Evolutionary conservation across 1,140 invertebrate species (phyloP).

Genomic region (Bacillus rossius): DNA sequence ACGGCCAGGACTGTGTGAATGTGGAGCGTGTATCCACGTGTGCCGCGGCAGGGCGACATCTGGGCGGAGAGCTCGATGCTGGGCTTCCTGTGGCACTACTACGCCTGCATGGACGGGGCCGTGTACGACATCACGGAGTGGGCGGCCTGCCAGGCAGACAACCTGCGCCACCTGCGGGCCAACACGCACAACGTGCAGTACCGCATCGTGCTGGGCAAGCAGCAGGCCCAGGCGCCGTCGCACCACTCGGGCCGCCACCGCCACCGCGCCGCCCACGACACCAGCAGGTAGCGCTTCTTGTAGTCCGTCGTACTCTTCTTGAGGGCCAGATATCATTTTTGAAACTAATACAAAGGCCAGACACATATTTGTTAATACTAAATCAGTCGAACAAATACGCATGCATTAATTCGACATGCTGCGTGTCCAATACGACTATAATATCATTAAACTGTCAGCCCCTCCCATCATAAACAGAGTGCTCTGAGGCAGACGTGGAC

Average conservation of each 20-base stretch:
- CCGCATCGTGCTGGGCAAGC: constrained; percentile 73
- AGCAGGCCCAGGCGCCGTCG: constrained; percentile 43
- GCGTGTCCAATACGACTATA: no score
- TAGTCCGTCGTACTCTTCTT: no score
- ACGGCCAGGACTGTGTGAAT: no score
- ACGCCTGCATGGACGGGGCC: constrained; percentile 92
- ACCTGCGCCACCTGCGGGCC: constrained; percentile 70
- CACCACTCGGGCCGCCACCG: constrained; percentile 26
- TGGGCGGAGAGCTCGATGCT: constrained; percentile 89
- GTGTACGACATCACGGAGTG: constrained; percentile 95
- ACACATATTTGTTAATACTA: no score
- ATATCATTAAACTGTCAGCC: no score
- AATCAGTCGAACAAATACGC: no score
- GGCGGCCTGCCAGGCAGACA: constrained; percentile 87
- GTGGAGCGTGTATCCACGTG: no score
- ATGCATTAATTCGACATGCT: no score
- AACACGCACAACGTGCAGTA: constrained; percentile 91
- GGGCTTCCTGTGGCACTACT: constrained; percentile 88
- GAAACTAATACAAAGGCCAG: no score
- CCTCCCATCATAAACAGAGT: no score
- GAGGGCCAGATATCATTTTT: no score
- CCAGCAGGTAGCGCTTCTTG: constrained; percentile 6
- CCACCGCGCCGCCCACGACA: constrained; percentile 1
- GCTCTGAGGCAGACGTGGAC: no score
- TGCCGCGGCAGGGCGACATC: constrained; percentile 87